Evolutionary conservation across 92 coral and sea anemone genomes (phyloP).

Genomic region (Phenganax stokvisi): DNA sequence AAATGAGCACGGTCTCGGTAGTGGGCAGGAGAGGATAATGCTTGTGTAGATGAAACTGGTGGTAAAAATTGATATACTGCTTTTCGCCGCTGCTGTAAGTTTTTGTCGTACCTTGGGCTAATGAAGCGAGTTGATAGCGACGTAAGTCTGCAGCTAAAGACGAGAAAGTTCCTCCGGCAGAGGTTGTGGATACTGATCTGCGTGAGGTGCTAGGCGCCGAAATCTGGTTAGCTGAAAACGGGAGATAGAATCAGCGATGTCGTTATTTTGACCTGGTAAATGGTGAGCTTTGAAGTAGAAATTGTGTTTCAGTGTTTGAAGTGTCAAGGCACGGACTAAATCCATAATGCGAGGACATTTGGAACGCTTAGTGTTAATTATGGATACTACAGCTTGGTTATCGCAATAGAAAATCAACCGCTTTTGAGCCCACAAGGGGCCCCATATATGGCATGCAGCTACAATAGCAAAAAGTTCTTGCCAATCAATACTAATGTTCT

Average conservation of each 20-base stretch:
- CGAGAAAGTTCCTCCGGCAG: slow-evolving; percentile 42
- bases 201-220: slow-evolving; percentile 47
- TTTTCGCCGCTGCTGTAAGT: slow-evolving; percentile 47
- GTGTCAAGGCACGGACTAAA: background rate
- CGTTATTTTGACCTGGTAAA: slow-evolving; percentile 36
- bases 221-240: slow-evolving; percentile 53
- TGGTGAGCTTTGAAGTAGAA: background rate
- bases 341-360: slow-evolving; percentile 36
- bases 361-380: slow-evolving; percentile 23
- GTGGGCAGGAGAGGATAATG: background rate
- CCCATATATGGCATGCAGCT: background rate
- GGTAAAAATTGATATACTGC: slow-evolving; percentile 41
- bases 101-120: slow-evolving; percentile 37
- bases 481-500: slow-evolving; percentile 4
- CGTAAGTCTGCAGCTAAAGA: slow-evolving; percentile 42
- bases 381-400: slow-evolving; percentile 31
- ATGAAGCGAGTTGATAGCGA: slow-evolving; percentile 38
- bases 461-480: background rate
- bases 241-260: slow-evolving; percentile 46
- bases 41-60: slow-evolving; percentile 25
- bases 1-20: background rate
- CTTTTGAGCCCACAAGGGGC: slow-evolving; percentile 31
- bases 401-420: slow-evolving; percentile 36
- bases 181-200: slow-evolving; percentile 32
- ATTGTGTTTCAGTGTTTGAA: background rate